phyloP scores from a whole-genome alignment of 2,888 invertebrate species.

The Rhynchonema sp. region DNA sequence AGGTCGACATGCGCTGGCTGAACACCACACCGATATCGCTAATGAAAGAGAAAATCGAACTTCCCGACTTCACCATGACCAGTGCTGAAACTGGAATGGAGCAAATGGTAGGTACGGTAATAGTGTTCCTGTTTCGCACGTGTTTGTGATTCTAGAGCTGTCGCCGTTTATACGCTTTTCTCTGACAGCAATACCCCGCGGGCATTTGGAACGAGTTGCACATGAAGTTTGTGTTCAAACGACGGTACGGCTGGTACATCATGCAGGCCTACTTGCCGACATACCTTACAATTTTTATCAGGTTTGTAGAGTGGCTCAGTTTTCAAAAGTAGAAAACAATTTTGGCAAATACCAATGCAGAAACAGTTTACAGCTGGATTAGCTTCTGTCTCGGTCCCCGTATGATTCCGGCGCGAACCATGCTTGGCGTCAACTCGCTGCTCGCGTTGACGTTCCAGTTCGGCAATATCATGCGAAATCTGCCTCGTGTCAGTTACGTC shows the following conservation, averaged over 20 bases:
- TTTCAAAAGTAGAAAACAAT: background rate
- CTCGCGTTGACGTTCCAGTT: slow-evolving; percentile 22
- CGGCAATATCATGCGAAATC: slow-evolving; percentile 24
- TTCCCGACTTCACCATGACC: slow-evolving; percentile 21
- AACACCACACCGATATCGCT: slow-evolving; percentile 18
- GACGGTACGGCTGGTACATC: too few species aligned
- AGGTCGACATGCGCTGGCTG: slow-evolving; percentile 23
- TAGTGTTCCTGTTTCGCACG: too few species aligned
- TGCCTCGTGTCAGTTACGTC: slow-evolving; percentile 18
- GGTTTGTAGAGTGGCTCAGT: background rate
- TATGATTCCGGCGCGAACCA: slow-evolving; percentile 22
- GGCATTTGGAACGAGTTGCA: too few species aligned
- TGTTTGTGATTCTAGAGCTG: too few species aligned
- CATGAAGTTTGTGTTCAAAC: too few species aligned
- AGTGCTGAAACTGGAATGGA: slow-evolving; percentile 16
- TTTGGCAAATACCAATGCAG: too few species aligned
- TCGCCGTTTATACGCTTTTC: too few species aligned
- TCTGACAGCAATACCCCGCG: too few species aligned
- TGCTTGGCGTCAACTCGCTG: slow-evolving; percentile 22
- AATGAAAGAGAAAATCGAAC: slow-evolving; percentile 20
- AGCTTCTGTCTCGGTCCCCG: slow-evolving; percentile 18
- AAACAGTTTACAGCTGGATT: slow-evolving; percentile 15
- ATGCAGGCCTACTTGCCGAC: too few species aligned
- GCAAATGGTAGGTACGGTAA: too few species aligned
- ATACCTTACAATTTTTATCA: too few species aligned